Evolutionary conservation across 2,888 invertebrate species (phyloP).

Genomic region (Hoplodrina ambigua): DNA sequence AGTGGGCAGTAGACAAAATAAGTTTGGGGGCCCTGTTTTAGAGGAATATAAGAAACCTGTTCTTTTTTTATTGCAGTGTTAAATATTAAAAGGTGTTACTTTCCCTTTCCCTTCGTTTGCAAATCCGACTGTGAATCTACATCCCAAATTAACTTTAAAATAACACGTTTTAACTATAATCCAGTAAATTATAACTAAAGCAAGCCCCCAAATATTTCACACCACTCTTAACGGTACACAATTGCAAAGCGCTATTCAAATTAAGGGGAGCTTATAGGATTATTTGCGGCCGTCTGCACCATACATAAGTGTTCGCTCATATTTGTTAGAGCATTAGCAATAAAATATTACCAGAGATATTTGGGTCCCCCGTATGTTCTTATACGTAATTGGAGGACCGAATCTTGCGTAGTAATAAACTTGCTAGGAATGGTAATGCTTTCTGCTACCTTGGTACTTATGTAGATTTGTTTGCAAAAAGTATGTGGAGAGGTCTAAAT

Average conservation of each 20-base stretch:
- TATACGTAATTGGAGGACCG: conserved; percentile 17
- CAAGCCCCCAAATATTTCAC: conserved; percentile 6
- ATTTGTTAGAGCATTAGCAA: conserved; percentile 54
- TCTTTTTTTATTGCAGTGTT: too few species aligned
- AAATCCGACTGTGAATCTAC: too few species aligned
- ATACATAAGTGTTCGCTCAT: conserved; percentile 49
- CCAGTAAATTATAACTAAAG: conserved; percentile 9
- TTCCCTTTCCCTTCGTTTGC: too few species aligned
- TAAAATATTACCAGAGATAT: conserved; percentile 46
- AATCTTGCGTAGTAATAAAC: conserved; percentile 15
- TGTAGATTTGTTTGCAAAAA: neutral
- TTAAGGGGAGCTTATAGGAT: conserved; percentile 46
- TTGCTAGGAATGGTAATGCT: neutral
- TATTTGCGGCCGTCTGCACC: conserved; percentile 42
- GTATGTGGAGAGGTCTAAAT: neutral
- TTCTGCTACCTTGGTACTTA: neutral
- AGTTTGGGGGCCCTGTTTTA: too few species aligned
- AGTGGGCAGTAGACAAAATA: too few species aligned
- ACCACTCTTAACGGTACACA: conserved; percentile 28
- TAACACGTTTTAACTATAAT: neutral
- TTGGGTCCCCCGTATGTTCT: conserved; percentile 27
- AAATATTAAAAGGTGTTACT: too few species aligned
- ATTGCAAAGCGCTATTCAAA: conserved; percentile 51
- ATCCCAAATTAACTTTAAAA: neutral
- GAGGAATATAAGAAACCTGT: too few species aligned